Percentiles rank a stretch among this genome's conserved stretches.
Conservation (phyloP, 2,797 vertebrate species). For the Catharus ustulatus region DNA sequence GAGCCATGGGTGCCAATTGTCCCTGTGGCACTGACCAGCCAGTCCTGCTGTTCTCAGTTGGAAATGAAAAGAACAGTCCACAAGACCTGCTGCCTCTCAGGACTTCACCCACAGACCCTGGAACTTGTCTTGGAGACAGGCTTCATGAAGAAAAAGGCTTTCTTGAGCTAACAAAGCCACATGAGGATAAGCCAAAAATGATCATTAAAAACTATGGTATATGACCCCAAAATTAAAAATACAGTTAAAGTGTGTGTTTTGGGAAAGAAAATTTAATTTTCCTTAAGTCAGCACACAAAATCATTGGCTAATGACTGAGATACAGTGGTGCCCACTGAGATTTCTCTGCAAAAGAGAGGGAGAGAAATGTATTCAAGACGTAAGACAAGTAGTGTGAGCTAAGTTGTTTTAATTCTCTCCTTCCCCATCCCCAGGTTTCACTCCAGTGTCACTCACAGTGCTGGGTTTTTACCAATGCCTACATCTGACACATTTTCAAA, state of each 20-base stretch:
- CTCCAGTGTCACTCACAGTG: neutral
- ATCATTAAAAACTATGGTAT: neutral
- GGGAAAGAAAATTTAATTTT: neutral
- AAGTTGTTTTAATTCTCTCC: neutral
- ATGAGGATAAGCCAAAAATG: neutral
- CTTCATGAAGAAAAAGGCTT: neutral
- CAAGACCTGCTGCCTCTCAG: neutral
- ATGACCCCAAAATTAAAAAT: neutral
- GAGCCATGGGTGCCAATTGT: rapidly evolving
- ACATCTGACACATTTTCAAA: conserved; percentile 1
- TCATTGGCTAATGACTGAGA: neutral
- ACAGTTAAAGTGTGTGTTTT: neutral
- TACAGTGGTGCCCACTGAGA: neutral
- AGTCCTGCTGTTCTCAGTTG: neutral
- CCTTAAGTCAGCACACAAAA: neutral
- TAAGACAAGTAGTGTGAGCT: neutral
- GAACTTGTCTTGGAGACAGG: neutral
- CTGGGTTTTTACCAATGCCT: neutral
- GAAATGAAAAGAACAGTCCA: neutral
- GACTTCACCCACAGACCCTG: neutral
- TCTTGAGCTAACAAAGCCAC: neutral
- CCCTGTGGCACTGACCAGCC: rapidly evolving
- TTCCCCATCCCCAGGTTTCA: neutral
- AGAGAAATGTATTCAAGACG: neutral
- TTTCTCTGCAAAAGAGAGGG: neutral